Base-by-base conservation (phyloP, 2,888 invertebrate genomes). In the Thymelicus sylvestris region DNA sequence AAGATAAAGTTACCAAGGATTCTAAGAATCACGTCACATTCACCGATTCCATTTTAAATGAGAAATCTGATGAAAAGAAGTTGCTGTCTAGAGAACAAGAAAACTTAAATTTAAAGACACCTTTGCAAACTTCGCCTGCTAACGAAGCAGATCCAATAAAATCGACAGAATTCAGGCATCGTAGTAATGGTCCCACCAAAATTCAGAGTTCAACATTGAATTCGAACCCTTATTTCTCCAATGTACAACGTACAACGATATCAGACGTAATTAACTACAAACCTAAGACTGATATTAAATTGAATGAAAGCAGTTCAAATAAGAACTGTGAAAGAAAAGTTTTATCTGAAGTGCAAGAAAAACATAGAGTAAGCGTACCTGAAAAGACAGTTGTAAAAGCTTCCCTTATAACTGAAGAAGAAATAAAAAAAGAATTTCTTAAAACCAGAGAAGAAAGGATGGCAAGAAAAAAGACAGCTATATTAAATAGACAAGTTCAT, bases 291-390 rank as follows among this genome's bases (percentile, higher is more conserved):
- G 65, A 60, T 66, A 71, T 66, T 83, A 85, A 73, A 79, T 80
- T 71, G 57, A 66, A 66, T 8, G 44, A 59, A 47, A 19, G 59
- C 63, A 44, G 61, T 31, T 59, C 44, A 44, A 67, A 55, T 47
- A 75, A 71, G 44, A 72, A 71, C 19, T 62, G 64, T 19, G 77
- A 78, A 65, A 64, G 74, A 59, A 89, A 85, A 79, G 83, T 86
- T 15, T 74, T 87, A 38, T 85, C 83, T 7, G 82, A 87, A 77
- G 84, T 88, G n/a, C 87, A 87, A 78, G 87, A 87, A 72, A 87
- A 83, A 74, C 78, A 80, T 41, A 77, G 76, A 55, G 1, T 65
- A 41, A 19, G 44, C 12, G 72, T 7, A 24, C 24, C 66, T 74
- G 78, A 64, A 73, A 73, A 7, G 74, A 78, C 31, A 79, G 76